These are phyloP conservation scores for Pterocles gutturalis DNA, from an alignment of 2,113 vertebrate genomes.

Conservation along the genomic window DNA sequence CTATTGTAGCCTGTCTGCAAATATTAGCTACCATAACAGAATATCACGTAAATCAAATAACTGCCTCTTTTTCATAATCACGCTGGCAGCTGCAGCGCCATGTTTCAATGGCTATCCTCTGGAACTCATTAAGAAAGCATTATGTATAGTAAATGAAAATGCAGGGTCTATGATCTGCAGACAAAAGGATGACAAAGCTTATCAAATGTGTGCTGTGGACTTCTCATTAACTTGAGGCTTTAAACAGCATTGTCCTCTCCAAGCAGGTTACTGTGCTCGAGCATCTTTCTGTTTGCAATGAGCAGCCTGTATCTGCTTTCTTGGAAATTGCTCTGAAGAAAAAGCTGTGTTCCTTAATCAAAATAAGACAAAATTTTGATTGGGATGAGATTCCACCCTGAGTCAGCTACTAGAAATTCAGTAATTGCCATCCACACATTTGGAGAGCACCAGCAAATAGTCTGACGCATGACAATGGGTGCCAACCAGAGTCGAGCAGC, in stretches of 20 bases:
- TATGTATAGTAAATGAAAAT: conserved; percentile 84
- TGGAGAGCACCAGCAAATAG: neutral
- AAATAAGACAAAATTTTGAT: neutral
- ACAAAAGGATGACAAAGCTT: conserved; percentile 84
- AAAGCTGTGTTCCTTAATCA: conserved; percentile 15
- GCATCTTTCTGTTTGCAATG: conserved; percentile 43
- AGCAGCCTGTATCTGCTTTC: conserved; percentile 26
- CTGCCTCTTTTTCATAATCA: conserved; percentile 67
- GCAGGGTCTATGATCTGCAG: conserved; percentile 77
- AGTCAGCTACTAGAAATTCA: neutral
- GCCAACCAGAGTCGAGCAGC: neutral
- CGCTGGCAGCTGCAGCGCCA: conserved; percentile 67
- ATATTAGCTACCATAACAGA: conserved; percentile 78
- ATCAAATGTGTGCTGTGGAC: conserved; percentile 75
- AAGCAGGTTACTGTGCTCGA: conserved; percentile 36
- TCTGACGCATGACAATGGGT: neutral
- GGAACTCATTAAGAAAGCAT: conserved; percentile 85
- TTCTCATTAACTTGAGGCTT: conserved; percentile 77
- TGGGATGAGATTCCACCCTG: neutral
- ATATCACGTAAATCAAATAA: conserved; percentile 82
- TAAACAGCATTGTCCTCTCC: conserved; percentile 69
- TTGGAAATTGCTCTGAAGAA: conserved; percentile 21
- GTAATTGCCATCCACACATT: neutral
- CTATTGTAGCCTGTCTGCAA: conserved; percentile 73
- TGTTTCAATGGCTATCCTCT: conserved; percentile 78